A percentile compares a stretch with the other conserved stretches of the same genome.
phyloP scores from a whole-genome alignment of 2,797 vertebrate genomes.

The Pseudochirops corinnae region DNA sequence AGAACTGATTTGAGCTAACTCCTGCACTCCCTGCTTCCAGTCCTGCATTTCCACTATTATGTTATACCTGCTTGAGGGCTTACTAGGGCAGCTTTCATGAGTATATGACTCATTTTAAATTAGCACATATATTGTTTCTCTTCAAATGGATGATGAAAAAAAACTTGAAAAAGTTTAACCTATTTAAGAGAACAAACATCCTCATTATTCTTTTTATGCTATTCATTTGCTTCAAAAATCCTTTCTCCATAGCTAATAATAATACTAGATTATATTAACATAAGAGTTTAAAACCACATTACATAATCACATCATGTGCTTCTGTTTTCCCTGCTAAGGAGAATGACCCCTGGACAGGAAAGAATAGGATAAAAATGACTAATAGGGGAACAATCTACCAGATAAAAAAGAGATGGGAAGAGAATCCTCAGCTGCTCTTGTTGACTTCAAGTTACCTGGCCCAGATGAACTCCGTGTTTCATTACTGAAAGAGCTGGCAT shows the following conservation, averaged over 20 bases:
- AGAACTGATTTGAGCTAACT: neutral
- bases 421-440: neutral
- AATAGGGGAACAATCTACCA: neutral
- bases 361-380: neutral
- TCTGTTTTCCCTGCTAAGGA: neutral
- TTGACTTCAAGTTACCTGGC: neutral
- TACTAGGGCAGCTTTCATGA: no score
- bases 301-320: neutral
- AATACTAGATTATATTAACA: neutral
- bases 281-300: neutral
- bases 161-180: neutral
- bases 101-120: neutral
- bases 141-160: neutral
- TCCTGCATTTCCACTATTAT: neutral
- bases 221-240: neutral
- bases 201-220: accelerated
- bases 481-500: neutral
- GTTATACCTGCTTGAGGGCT: neutral
- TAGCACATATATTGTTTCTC: neutral
- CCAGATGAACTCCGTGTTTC: neutral
- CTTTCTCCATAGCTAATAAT: neutral
- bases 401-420: neutral
- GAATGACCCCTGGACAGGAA: neutral
- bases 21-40: neutral
- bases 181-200: neutral